Percentiles rank a stretch among this genome's conserved stretches.
These are phyloP conservation scores for Rhabditoides inermis DNA, from an alignment of 2,888 invertebrate species.

Conservation along the genomic window DNA sequence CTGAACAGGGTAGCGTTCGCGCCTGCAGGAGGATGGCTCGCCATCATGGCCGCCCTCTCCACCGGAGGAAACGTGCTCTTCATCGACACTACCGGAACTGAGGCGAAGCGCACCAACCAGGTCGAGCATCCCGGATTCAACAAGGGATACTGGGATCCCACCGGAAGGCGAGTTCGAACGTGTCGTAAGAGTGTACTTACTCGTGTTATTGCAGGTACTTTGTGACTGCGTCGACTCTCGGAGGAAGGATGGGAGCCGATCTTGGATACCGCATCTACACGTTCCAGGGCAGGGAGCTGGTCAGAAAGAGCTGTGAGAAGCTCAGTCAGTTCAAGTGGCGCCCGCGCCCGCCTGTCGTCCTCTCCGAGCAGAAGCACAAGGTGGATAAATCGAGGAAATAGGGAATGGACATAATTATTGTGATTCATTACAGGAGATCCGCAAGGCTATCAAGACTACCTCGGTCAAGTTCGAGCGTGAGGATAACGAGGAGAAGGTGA, in stretches of 20 bases:
- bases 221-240: conserved; percentile 83
- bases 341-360: conserved; percentile 78
- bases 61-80: conserved; percentile 46
- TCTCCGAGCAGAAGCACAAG: conserved; percentile 71
- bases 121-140: conserved; percentile 37
- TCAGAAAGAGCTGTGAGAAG: conserved; percentile 76
- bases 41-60: conserved; percentile 48
- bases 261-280: conserved; percentile 92
- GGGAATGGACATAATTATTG: no score
- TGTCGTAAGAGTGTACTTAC: no score
- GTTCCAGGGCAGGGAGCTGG: conserved; percentile 65
- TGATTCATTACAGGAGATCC: conserved; percentile 71
- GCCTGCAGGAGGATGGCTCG: conserved; percentile 60
- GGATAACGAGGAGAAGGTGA: conserved; percentile 59
- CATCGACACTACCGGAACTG: conserved; percentile 42
- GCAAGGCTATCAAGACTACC: conserved; percentile 94
- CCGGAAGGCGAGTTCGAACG: no score
- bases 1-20: conserved; percentile 43
- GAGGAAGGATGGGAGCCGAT: conserved; percentile 64
- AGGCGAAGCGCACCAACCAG: conserved; percentile 35
- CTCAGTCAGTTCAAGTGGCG: conserved; percentile 93
- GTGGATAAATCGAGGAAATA: conserved; percentile 41
- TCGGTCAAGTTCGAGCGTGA: conserved; percentile 89
- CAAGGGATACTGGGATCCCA: conserved; percentile 93
- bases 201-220: no score